phyloP scores from a whole-genome alignment of 2,113 vertebrate genomes.

The Microcebus ravelobensis region DNA sequence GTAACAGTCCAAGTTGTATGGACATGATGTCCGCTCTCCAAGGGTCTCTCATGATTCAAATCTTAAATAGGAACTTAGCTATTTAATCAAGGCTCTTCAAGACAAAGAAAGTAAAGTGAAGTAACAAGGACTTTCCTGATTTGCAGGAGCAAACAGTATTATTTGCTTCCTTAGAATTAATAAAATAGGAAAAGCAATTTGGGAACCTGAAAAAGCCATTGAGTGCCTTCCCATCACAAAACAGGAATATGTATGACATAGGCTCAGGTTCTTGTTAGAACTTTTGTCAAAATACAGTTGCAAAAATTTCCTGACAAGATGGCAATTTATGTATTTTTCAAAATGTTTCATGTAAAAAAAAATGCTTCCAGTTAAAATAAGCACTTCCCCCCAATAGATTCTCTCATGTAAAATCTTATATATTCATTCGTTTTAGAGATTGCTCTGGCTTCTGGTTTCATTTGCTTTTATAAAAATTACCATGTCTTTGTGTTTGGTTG shows the following conservation, averaged over 20 bases:
- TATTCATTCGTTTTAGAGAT: neutral
- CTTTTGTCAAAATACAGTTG: neutral
- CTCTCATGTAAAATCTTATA: neutral
- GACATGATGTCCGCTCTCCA: neutral
- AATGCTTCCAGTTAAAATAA: neutral
- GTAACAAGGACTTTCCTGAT: neutral
- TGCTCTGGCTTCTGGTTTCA: neutral
- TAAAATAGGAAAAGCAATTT: neutral
- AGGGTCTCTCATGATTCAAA: neutral
- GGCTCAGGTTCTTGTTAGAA: neutral
- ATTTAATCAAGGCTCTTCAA: neutral
- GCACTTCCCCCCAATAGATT: neutral
- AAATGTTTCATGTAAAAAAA: neutral
- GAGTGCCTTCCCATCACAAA: neutral
- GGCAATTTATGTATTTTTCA: neutral
- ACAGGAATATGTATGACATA: neutral
- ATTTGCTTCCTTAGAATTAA: neutral
- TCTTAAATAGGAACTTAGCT: neutral
- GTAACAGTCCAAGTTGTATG: neutral
- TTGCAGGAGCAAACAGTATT: neutral
- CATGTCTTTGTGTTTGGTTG: neutral
- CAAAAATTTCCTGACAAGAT: neutral
- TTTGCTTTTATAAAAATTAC: constrained; percentile 16
- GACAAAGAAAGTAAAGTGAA: neutral
- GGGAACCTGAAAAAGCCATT: neutral